These are phyloP conservation scores for Oryzias dopingdopingensis DNA, from an alignment of 2,797 vertebrate species.

Conservation along the genomic window DNA sequence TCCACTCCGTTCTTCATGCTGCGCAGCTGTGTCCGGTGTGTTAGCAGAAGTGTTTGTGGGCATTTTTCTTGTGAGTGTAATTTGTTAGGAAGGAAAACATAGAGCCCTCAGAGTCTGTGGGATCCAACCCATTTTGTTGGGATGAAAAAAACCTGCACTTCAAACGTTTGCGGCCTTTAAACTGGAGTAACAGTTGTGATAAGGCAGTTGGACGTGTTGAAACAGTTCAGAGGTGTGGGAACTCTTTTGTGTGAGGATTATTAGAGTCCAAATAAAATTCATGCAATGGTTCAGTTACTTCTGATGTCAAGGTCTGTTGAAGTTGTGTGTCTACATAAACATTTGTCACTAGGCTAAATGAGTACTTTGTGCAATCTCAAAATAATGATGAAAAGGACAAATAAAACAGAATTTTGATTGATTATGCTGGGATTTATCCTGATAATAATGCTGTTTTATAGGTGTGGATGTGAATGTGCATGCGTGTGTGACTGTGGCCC, in stretches of 20 bases:
- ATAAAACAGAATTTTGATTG: too few relatives aligned
- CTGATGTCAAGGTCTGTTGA: slow-evolving; percentile 12
- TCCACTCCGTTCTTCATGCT: slow-evolving; percentile 32
- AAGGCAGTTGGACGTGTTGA: slow-evolving; percentile 13
- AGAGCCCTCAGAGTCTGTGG: background rate
- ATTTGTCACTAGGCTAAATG: background rate
- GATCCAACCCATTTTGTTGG: background rate
- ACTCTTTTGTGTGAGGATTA: slow-evolving; percentile 17
- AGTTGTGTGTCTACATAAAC: background rate
- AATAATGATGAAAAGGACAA: too few relatives aligned
- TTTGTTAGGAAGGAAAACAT: slow-evolving; percentile 2
- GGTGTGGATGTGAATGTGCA: too few relatives aligned
- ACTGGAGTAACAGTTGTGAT: background rate
- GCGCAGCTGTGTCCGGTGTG: slow-evolving; percentile 54
- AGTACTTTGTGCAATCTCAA: too few relatives aligned
- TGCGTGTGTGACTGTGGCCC: too few relatives aligned
- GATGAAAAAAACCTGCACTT: background rate
- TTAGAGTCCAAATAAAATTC: slow-evolving; percentile 19
- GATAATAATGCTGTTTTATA: too few relatives aligned
- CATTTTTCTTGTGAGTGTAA: background rate
- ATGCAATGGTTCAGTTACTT: background rate
- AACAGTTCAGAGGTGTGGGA: slow-evolving; percentile 2
- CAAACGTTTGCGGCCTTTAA: background rate
- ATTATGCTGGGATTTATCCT: too few relatives aligned
- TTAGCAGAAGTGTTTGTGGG: slow-evolving; percentile 1